Conservation (phyloP, 2,113 vertebrate species). For the Motacilla alba region DNA sequence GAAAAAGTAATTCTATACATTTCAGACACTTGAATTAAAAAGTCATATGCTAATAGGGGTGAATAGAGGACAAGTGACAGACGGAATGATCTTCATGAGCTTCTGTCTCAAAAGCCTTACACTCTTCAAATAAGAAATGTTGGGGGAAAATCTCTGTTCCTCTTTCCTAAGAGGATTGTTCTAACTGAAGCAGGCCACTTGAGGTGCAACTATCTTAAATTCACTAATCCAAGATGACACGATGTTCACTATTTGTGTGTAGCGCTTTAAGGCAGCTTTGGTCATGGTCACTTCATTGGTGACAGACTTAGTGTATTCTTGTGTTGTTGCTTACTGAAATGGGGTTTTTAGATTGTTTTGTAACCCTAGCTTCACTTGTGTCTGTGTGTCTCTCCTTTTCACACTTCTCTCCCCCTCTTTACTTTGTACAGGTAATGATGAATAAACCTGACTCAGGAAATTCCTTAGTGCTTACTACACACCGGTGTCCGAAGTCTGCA, state of each 20-base stretch:
- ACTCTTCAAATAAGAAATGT: neutral
- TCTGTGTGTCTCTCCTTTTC: neutral
- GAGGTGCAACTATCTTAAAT: neutral
- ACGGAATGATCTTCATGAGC: neutral
- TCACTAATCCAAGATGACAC: neutral
- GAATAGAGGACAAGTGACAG: neutral
- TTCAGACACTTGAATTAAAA: neutral
- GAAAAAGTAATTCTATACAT: neutral
- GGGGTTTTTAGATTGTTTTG: neutral
- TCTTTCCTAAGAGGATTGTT: neutral
- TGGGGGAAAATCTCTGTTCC: neutral
- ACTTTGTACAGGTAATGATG: slow-evolving; percentile 75
- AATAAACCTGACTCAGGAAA: slow-evolving; percentile 69
- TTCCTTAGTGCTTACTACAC: neutral
- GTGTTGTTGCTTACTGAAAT: neutral
- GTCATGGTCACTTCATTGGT: neutral
- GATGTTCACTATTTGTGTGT: neutral
- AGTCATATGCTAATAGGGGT: neutral
- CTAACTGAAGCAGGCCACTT: neutral
- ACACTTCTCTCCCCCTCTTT: neutral
- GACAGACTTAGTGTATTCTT: neutral
- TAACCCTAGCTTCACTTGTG: neutral
- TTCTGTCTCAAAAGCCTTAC: neutral
- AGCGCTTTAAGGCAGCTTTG: neutral
- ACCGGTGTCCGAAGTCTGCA: slow-evolving; percentile 5